Evolutionary conservation across 2,113 vertebrate species (phyloP), one percentile per base, ranked within the genome.

Genomic region (Eubucco bourcierii): DNA sequence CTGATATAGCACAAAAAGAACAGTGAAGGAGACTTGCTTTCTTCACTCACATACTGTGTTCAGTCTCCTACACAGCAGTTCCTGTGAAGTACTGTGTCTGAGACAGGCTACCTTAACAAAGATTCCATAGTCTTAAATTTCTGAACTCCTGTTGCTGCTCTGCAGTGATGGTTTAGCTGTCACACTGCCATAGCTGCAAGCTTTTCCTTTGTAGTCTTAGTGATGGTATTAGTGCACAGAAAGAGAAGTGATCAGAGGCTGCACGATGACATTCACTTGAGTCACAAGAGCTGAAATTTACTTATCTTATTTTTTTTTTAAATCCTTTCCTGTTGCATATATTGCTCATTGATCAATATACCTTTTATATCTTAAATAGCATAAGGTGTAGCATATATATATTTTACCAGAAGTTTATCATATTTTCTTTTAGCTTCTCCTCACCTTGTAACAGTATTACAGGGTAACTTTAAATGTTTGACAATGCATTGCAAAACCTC

Each of bases 91-190:
- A 58, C 17, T 52, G n/a, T 73, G 84, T 90, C 75, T 78, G 63
- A 91, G 65, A 58, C 15, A 19, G 4, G 9, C 55, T 52, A 18
- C 55, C 17, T 60, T 68, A 65, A 80, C 44, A 64, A 85, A 75
- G 31, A 67, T 29, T 46, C 81, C 63, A 39, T 37, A 50, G 46
- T 77, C 58, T 75, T 70, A 60, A 25, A 61, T 71, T 75, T 66
- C 44, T 9, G 24, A 70, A 58, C 44, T 81, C n/a, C 72, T 47
- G 39, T 61, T 85, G 58, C 58, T 59, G 24, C 64, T 59, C 77
- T 93, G 68, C 81, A 84, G 76, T 10, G n/a, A 82, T 79, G 12
- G 17, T 71, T 88, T 88, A 71, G 66, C 87, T 71, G 39, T 88
- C 87, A 64, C n/a, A 3, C 18, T 59, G 41, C 24, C 63, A 79